Evolutionary conservation across 2,888 invertebrate species (phyloP), one percentile per base, ranked within the genome.

Genomic region (Acleris holmiana): DNA sequence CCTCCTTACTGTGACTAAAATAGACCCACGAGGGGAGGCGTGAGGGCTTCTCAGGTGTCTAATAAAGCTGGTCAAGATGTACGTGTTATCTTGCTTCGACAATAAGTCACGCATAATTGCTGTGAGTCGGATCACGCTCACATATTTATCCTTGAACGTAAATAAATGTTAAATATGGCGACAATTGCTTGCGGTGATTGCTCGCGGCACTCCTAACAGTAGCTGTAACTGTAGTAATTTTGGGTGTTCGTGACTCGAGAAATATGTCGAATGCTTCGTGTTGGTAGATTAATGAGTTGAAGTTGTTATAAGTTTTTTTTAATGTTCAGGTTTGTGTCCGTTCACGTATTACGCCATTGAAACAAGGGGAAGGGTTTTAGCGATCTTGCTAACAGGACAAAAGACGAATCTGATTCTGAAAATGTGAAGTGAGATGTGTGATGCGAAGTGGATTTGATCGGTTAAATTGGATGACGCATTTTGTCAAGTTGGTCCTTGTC

Each of bases 101-200:
- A 91, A 92, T 91, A 91, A 91, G 90, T 92, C 91, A 91, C 85
- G 85, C 90, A 86, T 92, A 91, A 92, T 91, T 92, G 89, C 91
- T 84, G 86, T 87, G 84, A 80, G 77, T 79, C 76, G 80, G 79
- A 84, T 81, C 86, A 87, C 90, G 75, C 74, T 83, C 83, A 85
- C 85, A 86, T 88, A 89, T 91, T 91, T 91, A 89, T 87, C 84
- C 79, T 76, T 77, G 77, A 77, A 83, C 85, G 84, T 86, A 85
- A 87, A 84, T 83, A 81, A 69, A 67, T 69, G 58, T 76, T 80
- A 85, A 85, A 88, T 86, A 85, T 85, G 72, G 72, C 80, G 85
- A 86, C 85, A 85, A 84, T 84, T 84, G 86, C 79, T 79, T 73
- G 73, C 72, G 71, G 77, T 78, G 80, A 83, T 82, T 76, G 83